Evolutionary conservation across 2,113 vertebrate species (phyloP), one percentile per base, ranked within the genome.

Genomic region (Morone chrysops): DNA sequence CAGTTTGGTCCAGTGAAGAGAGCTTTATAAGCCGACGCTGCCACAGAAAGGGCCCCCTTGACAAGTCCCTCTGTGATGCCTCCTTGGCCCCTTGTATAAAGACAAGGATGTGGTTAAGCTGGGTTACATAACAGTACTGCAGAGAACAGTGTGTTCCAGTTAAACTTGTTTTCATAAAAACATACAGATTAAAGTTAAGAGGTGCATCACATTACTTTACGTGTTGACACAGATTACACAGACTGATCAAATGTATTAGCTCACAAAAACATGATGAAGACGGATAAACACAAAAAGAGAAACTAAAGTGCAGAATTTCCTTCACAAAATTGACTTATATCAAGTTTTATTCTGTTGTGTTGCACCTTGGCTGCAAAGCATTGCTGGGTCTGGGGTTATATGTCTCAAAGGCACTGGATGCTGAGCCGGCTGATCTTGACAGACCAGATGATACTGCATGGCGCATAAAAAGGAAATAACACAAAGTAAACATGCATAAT

Each of bases 21-120:
- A 61, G 97, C 98, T 91, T 99, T 99, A 83, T 99, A 99, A 45
- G 98, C 98, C 66, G 97, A 99, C n/a, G 98, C 96, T 70, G 98
- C 98, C 75, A 99, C 97, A 25, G 97, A 99, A 67, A 99, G 94
- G n/a, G 98, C 98, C 82, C 98, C 98, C 78, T 99, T 99, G 83
- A 99, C 93, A 0, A 99, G 92, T 20, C 97, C 98, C 90, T 97
- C 98, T 40, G 98, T 97, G 90, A 99, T 96, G 93, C 98, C 96
- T 89, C 95, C 82, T 36, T 93, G 94, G 78, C 70, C 86, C 75
- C 90, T 78, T 87, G 40, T 53, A n/a, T 17, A 47, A 62, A 80
- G 10, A 89, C 67, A 80, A 53, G 53, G 69, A 43, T 54, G 74
- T 75, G 70, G 81, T 71, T 47, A 82, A 0, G 56, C 31, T 2